Evolutionary conservation across 2,113 vertebrate species (phyloP).

Genomic region (Cryptomyrus ogoouensis): DNA sequence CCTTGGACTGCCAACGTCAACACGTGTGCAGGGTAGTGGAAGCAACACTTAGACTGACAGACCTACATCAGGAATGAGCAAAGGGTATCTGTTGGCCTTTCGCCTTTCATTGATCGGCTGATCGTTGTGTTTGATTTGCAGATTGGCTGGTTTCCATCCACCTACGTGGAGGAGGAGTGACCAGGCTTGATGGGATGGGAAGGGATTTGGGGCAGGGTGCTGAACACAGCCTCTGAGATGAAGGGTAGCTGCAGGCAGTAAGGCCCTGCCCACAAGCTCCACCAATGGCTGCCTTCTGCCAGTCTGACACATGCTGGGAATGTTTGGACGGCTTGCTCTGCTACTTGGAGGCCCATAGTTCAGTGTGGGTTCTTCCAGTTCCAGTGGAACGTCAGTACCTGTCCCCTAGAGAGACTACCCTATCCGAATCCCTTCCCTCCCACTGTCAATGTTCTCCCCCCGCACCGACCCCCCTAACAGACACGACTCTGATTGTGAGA

Average conservation of each 20-base stretch:
- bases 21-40: neutral
- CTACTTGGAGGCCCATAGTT: slow-evolving; percentile 9
- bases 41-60: neutral
- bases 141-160: slow-evolving; percentile 95
- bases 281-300: slow-evolving; percentile 33
- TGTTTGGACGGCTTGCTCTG: slow-evolving; percentile 43
- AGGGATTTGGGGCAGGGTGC: neutral
- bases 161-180: slow-evolving; percentile 90
- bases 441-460: neutral
- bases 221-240: neutral
- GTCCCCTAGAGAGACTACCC: slow-evolving; percentile 42
- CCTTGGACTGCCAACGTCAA: neutral
- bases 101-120: neutral
- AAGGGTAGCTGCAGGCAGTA: neutral
- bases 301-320: slow-evolving; percentile 40
- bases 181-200: neutral
- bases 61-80: neutral
- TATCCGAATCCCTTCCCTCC: slow-evolving; percentile 25
- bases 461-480: neutral
- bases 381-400: slow-evolving; percentile 31
- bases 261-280: neutral
- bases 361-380: neutral
- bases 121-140: slow-evolving; percentile 41
- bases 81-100: neutral
- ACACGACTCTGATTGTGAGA: neutral